Evolutionary conservation across 2,888 invertebrate species (phyloP).

Genomic region (Tuberolachnus salignus): DNA sequence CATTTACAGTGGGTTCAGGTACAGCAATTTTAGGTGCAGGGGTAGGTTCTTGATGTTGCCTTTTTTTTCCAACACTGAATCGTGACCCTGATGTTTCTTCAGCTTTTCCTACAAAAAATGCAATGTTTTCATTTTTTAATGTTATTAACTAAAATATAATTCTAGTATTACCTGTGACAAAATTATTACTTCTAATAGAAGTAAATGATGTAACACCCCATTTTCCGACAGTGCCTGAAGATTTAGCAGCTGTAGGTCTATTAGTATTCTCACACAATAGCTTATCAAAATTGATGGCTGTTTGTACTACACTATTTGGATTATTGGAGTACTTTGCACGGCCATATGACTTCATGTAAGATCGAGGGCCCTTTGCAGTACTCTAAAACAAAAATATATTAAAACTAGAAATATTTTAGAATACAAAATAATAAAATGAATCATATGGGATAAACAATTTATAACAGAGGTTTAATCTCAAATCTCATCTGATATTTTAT

Average conservation of each 20-base stretch:
- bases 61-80: conserved; percentile 58
- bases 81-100: conserved; percentile 57
- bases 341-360: conserved; percentile 58
- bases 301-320: conserved; percentile 60
- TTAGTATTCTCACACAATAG: conserved; percentile 79
- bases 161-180: conserved; percentile 59
- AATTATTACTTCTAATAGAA: conserved; percentile 77
- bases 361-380: conserved; percentile 51
- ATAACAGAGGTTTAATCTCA: background rate
- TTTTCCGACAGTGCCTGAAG: conserved; percentile 89
- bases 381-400: conserved; percentile 43
- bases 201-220: conserved; percentile 95
- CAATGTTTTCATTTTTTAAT: conserved; percentile 7
- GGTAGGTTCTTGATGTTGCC: conserved; percentile 65
- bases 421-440: background rate
- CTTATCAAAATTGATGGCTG: conserved; percentile 72
- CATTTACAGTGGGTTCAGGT: conserved; percentile 51
- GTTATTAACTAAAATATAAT: conserved; percentile 24
- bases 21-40: conserved; percentile 64
- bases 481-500: conserved; percentile 5
- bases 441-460: background rate
- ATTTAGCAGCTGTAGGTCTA: conserved; percentile 85
- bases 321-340: conserved; percentile 58
- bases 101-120: conserved; percentile 47
- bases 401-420: background rate